Evolutionary conservation across 2,797 vertebrate species (phyloP), one percentile per base, ranked within the genome.

Genomic region (Galago senegalensis): DNA sequence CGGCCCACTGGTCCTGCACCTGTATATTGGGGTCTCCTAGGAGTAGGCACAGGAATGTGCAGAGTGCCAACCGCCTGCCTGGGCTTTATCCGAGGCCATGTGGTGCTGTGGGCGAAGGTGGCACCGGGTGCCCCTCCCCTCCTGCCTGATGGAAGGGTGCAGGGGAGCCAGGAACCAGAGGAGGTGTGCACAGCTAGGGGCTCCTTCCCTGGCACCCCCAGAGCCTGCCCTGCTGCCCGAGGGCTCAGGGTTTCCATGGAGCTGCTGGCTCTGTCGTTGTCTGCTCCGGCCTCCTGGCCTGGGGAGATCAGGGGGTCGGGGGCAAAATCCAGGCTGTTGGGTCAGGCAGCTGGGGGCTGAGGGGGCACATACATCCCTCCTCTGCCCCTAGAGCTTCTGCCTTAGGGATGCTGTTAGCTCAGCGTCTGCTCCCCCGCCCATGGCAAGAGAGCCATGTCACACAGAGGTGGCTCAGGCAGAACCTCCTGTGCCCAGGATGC

Each of bases 241-340:
- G 25, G 92, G 95, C 75, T 97, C 98, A 94, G 82, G 65, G 58
- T 98, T 97, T 96, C 92, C 23, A 97, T 75, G 25, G 70, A 93
- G 88, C 72, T 9, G 27, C 92, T 83, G 60, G 80, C 95, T 43
- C 73, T 96, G 96, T 67, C 86, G n/a, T 27, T 85, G 60, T 98
- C 85, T 29, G 88, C 46, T 60, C 87, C 73, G 60, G 91, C 69
- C 97, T 94, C 89, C 80, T 40, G 85, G 94, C 87, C 96, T 94
- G 85, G 95, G 96, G 94, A 91, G 98, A 81, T 97, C 20, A 12
- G 88, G 90, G 72, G 56, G 93, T 0, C 0, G 96, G 95, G 97
- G 21, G 60, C 73, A 76, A 73, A 97, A 67, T 49, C 79, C 53
- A 72, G 90, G 76, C 43, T 1, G 0, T 21, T 1, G 0, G 13